Evolutionary conservation across 2,888 invertebrate species (phyloP).

Genomic region (Atethmia centrago): DNA sequence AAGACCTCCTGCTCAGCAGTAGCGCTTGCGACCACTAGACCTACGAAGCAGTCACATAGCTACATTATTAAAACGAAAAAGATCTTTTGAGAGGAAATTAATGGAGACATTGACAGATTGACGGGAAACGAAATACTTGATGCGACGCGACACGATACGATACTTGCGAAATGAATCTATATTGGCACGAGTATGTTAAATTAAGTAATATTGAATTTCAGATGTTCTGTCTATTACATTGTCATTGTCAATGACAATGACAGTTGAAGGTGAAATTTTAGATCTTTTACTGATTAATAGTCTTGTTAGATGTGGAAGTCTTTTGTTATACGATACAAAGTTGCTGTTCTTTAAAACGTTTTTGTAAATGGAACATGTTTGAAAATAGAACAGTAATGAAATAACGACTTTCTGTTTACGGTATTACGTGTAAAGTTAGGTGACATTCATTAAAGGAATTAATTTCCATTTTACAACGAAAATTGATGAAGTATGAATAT

Average conservation of each 20-base stretch:
- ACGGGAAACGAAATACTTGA: conserved; percentile 77
- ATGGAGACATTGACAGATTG: conserved; percentile 77
- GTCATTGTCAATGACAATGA: conserved; percentile 58
- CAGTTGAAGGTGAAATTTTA: conserved; percentile 36
- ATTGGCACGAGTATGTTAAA: conserved; percentile 49
- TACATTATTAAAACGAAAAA: conserved; percentile 44
- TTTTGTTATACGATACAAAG: conserved; percentile 31
- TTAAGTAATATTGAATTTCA: conserved; percentile 57
- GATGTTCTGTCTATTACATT: conserved; percentile 43
- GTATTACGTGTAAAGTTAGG: neutral
- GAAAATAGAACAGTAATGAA: neutral
- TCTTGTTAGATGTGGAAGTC: conserved; percentile 10
- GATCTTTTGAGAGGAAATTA: conserved; percentile 71
- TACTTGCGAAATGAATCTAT: conserved; percentile 50
- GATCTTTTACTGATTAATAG: conserved; percentile 33
- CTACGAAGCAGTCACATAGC: neutral
- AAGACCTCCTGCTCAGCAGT: neutral
- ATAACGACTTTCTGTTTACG: neutral
- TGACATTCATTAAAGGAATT: conserved; percentile 24
- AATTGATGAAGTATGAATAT: conserved; percentile 41
- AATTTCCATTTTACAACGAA: conserved; percentile 26
- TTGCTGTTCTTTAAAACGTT: neutral
- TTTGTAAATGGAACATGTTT: conserved; percentile 7
- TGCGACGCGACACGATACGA: conserved; percentile 65
- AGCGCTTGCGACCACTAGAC: neutral